A percentile compares a stretch with the other conserved stretches of the same genome.
Conservation (phyloP, 2,797 vertebrate species). For the Aplochiton taeniatus region DNA sequence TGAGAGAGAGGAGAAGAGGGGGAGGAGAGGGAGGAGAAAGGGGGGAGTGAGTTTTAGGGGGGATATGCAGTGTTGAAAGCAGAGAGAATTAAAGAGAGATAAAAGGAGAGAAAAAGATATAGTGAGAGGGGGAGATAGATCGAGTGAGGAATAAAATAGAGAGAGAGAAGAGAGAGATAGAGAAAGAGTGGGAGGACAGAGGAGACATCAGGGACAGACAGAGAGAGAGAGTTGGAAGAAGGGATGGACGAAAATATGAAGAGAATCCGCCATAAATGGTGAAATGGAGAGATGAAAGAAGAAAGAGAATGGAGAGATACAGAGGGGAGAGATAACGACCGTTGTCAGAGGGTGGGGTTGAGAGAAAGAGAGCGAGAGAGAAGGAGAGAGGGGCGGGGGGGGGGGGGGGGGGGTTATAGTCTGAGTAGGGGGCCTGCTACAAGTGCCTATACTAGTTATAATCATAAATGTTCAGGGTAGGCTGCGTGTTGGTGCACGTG, state of each 20-base stretch:
- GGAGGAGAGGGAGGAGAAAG: conserved; percentile 22
- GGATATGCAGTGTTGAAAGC: conserved; percentile 10
- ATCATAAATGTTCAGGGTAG: too few species aligned
- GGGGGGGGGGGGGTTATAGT: too few species aligned
- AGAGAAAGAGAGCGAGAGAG: too few species aligned
- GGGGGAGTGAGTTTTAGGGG: too few species aligned
- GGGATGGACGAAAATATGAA: not conserved
- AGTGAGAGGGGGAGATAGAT: conserved; percentile 13
- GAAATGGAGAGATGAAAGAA: not conserved
- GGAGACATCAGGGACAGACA: not conserved
- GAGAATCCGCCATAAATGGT: too few species aligned
- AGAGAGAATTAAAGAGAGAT: conserved; percentile 15
- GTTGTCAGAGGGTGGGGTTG: too few species aligned
- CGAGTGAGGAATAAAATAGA: not conserved
- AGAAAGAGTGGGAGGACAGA: not conserved
- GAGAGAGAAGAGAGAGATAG: conserved; percentile 15
- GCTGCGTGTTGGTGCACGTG: too few species aligned
- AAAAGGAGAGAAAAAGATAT: conserved; percentile 26
- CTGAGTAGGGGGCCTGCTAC: too few species aligned
- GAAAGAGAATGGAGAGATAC: not conserved
- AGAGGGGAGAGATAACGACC: too few species aligned
- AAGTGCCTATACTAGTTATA: too few species aligned
- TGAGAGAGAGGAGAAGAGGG: not conserved
- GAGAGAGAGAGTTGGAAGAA: not conserved
- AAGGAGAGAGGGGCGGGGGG: too few species aligned